Base-by-base conservation (phyloP, 2,888 invertebrate species). In the Leptarthrus brevirostris region DNA sequence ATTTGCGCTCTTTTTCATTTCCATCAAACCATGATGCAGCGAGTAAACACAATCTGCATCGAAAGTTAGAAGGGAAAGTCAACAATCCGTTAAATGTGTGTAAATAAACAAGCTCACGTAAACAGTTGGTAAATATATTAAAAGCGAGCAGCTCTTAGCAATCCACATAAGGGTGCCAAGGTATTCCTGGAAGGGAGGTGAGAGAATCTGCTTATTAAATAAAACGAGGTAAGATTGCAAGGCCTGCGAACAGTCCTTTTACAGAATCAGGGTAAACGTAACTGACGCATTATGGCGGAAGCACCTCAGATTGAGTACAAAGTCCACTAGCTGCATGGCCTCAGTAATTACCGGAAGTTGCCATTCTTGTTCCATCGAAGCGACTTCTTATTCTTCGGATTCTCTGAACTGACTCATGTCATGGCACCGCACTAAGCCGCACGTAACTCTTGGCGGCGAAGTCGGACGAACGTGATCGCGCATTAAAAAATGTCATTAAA, bases 321-420 rank as follows among this genome's bases (percentile, higher is more conserved):
- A 75, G 64, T 52, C 70, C 56, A n/a, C n/a, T n/a, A n/a, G n/a
- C n/a, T n/a, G n/a, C n/a, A 61, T 69, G 69, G 52, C 71, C 74
- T 74, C 73, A 61, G 73, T 72, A 76, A 77, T 76, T 77, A 75
- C 77, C 77, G 77, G 77, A 77, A 77, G 77, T 77, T 77, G 77
- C 77, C 77, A 77, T 77, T 77, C 77, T 77, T 77, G 77, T 77
- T 52, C 24, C 54, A 56, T 73, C 75, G 73, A 64, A 66, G 36
- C 58, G 74, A 74, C 74, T 73, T 77, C 73, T 75, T 74, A 70
- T 30, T 22, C 58, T 61, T 69, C 53, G n/a, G 71, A 49, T 73
- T 56, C 72, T 56, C 72, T 74, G 70, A 74, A 72, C 75, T 73
- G 20, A 54, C 47, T 73, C 53, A 40, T 52, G n/a, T n/a, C n/a